Evolutionary conservation across 2,888 invertebrate species (phyloP).

Genomic region (Megastigmus dorsalis): DNA sequence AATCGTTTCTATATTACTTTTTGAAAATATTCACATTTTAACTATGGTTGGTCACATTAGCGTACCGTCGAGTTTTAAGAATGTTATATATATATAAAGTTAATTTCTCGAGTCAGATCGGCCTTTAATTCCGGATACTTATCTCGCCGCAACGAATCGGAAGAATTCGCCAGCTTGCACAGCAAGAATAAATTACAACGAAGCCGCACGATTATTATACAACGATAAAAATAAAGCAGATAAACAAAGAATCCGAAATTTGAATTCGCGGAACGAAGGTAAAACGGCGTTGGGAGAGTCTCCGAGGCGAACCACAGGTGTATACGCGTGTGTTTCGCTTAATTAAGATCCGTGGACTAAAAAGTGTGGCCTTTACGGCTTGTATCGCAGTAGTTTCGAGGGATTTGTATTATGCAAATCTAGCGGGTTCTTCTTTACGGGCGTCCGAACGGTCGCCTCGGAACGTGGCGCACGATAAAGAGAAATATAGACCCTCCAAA

Average conservation of each 20-base stretch:
- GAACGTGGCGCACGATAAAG: constrained; percentile 1
- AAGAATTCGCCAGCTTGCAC: neutral
- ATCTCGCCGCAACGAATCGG: neutral
- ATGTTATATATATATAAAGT: too few relatives aligned
- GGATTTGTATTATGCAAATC: constrained; percentile 45
- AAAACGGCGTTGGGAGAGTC: too few relatives aligned
- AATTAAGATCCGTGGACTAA: constrained; percentile 37
- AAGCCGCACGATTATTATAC: constrained; percentile 12
- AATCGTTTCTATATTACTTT: too few relatives aligned
- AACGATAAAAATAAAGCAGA: constrained; percentile 1
- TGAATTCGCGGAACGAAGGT: constrained; percentile 26
- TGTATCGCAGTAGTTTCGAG: constrained; percentile 31
- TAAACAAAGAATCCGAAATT: constrained; percentile 13
- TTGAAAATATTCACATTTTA: too few relatives aligned
- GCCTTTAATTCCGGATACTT: neutral
- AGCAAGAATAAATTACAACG: too few relatives aligned
- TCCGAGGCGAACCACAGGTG: too few relatives aligned
- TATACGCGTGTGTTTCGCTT: constrained; percentile 12
- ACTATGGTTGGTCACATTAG: too few relatives aligned
- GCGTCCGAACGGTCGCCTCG: neutral
- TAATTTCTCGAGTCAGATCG: neutral
- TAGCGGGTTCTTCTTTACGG: constrained; percentile 20
- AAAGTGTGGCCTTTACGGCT: constrained; percentile 38
- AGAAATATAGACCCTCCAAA: constrained; percentile 10
- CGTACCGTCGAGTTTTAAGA: too few relatives aligned